phyloP scores from a whole-genome alignment of 2,888 invertebrate genomes.

The Siphlonurus alternatus region DNA sequence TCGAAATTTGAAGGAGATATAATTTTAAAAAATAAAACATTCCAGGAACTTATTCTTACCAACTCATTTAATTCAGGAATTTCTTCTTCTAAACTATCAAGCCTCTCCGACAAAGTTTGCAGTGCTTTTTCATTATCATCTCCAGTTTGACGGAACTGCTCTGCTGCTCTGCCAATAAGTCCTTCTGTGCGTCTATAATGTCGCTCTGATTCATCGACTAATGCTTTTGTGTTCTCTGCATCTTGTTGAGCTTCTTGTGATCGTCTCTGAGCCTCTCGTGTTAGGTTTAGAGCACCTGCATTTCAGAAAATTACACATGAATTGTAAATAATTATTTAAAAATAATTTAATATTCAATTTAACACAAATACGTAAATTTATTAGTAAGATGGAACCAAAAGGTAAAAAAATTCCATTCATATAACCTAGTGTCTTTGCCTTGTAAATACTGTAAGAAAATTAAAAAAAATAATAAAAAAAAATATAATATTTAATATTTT shows the following conservation, averaged over 20 bases:
- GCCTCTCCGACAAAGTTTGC: constrained; percentile 41
- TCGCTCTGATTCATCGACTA: constrained; percentile 37
- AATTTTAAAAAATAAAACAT: too few relatives aligned
- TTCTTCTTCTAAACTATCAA: constrained; percentile 46
- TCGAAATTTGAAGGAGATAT: too few relatives aligned
- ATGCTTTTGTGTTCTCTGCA: constrained; percentile 25
- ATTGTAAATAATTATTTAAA: background rate
- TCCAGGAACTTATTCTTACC: too few relatives aligned
- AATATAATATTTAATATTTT: too few relatives aligned
- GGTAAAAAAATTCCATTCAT: background rate
- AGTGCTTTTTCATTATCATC: constrained; percentile 56
- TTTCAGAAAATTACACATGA: background rate
- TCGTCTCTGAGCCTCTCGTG: constrained; percentile 49
- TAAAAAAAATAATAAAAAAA: too few relatives aligned
- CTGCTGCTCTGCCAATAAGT: constrained; percentile 38
- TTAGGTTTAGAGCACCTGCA: constrained; percentile 68
- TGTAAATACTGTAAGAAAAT: background rate
- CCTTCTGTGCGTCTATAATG: constrained; percentile 46
- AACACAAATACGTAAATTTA: too few relatives aligned
- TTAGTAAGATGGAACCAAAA: too few relatives aligned
- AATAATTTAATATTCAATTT: background rate
- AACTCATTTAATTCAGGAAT: constrained; percentile 77
- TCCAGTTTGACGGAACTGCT: constrained; percentile 44
- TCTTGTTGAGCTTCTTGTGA: constrained; percentile 36
- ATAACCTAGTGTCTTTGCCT: background rate